Percentiles rank a stretch among this genome's conserved stretches.
phyloP scores from a whole-genome alignment of 2,888 invertebrate genomes.

The Hypselothyrea guttata region DNA sequence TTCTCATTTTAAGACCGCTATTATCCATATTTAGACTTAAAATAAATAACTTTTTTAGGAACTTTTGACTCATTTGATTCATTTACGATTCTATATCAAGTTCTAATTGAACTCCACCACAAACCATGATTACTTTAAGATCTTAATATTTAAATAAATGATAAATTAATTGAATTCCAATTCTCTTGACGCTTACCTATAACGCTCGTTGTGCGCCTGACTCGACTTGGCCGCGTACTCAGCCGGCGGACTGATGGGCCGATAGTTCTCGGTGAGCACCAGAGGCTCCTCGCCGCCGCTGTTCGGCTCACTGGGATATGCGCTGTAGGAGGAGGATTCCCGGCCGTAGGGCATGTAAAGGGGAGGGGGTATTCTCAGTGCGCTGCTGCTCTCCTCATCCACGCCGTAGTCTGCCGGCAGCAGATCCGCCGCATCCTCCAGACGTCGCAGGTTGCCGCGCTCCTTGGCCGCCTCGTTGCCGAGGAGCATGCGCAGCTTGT shows the following conservation, averaged over 20 bases:
- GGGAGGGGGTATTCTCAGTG: conserved; percentile 77
- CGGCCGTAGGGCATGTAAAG: conserved; percentile 81
- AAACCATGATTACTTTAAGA: too few relatives aligned
- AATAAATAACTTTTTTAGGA: too few relatives aligned
- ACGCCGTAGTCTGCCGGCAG: conserved; percentile 56
- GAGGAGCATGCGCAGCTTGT: conserved; percentile 89
- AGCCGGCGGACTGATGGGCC: conserved; percentile 88
- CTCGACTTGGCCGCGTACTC: conserved; percentile 85
- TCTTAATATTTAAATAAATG: too few relatives aligned
- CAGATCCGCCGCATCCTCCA: conserved; percentile 54
- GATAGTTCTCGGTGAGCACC: conserved; percentile 83
- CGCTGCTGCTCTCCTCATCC: conserved; percentile 59
- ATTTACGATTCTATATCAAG: too few relatives aligned
- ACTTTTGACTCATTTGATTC: too few relatives aligned
- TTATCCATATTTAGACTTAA: too few relatives aligned
- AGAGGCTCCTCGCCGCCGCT: conserved; percentile 78
- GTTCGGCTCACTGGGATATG: conserved; percentile 58
- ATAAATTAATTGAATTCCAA: too few relatives aligned
- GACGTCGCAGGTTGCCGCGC: conserved; percentile 66
- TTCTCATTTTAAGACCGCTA: too few relatives aligned
- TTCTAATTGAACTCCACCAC: too few relatives aligned
- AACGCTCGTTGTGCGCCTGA: conserved; percentile 77
- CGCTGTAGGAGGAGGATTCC: conserved; percentile 69
- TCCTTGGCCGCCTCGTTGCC: conserved; percentile 84
- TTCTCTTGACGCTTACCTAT: too few relatives aligned